phyloP scores from a whole-genome alignment of 1,140 invertebrate species.

The Drosophila kikkawai region DNA sequence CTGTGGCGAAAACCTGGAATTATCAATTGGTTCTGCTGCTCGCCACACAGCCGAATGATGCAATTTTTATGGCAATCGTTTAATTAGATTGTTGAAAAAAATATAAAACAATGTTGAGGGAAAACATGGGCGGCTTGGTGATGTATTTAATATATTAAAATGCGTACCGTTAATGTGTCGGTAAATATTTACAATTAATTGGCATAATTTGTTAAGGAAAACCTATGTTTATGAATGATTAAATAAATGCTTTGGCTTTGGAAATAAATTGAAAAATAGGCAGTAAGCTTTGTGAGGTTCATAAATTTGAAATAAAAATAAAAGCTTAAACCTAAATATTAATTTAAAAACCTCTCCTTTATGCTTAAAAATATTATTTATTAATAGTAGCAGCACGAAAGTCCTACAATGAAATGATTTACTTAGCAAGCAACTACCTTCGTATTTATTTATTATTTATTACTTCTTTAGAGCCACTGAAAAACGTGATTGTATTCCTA shows the following conservation, averaged over 20 bases:
- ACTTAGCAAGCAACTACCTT: background rate
- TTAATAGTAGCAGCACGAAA: background rate
- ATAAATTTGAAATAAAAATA: background rate
- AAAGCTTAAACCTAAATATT: background rate
- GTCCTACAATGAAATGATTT: background rate
- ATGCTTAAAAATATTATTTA: background rate
- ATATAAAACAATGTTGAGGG: slow-evolving; percentile 23
- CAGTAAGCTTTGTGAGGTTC: background rate
- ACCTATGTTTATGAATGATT: slow-evolving; percentile 1
- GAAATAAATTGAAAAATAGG: background rate
- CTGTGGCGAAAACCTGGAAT: slow-evolving; percentile 20
- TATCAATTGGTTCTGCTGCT: slow-evolving; percentile 52
- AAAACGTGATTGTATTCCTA: background rate
- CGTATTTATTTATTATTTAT: background rate
- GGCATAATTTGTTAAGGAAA: background rate
- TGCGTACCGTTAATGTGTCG: background rate
- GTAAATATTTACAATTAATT: slow-evolving; percentile 9
- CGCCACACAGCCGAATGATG: slow-evolving; percentile 52
- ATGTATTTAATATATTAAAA: slow-evolving; percentile 1
- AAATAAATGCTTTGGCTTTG: background rate
- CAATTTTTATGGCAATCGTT: slow-evolving; percentile 66
- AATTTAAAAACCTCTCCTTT: background rate
- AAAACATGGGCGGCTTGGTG: background rate
- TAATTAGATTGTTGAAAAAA: slow-evolving; percentile 32
- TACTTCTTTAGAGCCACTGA: too few relatives aligned